Evolutionary conservation across 2,113 vertebrate genomes (phyloP), one percentile per base, ranked within the genome.

Genomic region (Pomatostomus ruficeps): DNA sequence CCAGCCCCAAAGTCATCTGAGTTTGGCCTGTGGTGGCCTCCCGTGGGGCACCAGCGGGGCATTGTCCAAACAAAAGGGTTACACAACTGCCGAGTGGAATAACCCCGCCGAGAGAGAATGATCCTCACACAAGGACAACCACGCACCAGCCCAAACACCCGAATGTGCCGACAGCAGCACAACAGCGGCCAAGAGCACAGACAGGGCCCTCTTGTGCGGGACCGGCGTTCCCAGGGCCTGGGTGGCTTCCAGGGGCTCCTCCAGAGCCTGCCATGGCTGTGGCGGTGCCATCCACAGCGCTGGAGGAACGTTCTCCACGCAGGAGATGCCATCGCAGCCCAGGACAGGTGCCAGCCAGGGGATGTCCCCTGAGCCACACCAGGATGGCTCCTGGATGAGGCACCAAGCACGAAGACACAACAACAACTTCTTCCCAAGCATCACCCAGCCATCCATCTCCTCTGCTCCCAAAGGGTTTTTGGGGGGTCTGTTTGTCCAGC

Each of bases 1-100:
- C 24, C 29, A 72, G 62, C 84, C 87, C 36, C 36, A 10, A 10
- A 65, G 46, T 6, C 46, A 51, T 13, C 65, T 18, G 40, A 0
- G 21, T 91, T 63, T 51, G 65, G 81, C 90, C 78, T 2, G 33
- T 5, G 23, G 49, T 25, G 81, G 88, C 92, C 89, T 80, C 85
- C 65, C 88, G 33, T n/a, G 46, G 82, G 72, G 58, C 45, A 54
- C 79, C 61, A 65, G 67, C 12, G 55, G 61, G 78, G 78, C 65
- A 46, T 19, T 82, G 88, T 94, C 35, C 78, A 93, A 96, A 96
- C 94, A 95, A 95, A 88, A 67, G 76, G 71, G 91, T 95, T 93
- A 95, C 93, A 95, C 93, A 95, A 93, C 57, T 26, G 19, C 1
- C 0, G 45, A 57, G 71, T 31, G 42, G 78, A 93, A 74, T 81